These are phyloP conservation scores for Drosophila emarginata DNA, from an alignment of 2,888 invertebrate species.

Conservation along the genomic window DNA sequence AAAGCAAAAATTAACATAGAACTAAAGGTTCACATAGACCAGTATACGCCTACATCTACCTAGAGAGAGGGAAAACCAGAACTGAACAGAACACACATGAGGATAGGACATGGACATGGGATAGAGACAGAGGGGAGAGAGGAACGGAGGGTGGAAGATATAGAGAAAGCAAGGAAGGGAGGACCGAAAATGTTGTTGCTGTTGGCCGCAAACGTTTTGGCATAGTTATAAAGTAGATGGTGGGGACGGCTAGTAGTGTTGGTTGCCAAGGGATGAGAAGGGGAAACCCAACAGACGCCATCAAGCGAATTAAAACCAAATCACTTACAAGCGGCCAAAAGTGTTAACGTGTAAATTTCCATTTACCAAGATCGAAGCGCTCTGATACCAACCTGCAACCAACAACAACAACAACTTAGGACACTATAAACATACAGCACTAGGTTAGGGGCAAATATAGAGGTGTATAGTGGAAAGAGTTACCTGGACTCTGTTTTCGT, in stretches of 20 bases:
- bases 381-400: slow-evolving; percentile 34
- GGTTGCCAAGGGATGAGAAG: slow-evolving; percentile 18
- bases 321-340: slow-evolving; percentile 79
- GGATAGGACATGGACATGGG: slow-evolving; percentile 6
- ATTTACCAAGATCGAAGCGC: slow-evolving; percentile 75
- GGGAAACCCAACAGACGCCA: slow-evolving; percentile 65
- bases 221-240: background rate
- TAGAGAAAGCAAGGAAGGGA: background rate
- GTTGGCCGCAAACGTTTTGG: slow-evolving; percentile 33
- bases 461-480: slow-evolving; percentile 1
- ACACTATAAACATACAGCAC: slow-evolving; percentile 63
- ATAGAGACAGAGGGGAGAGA: slow-evolving; percentile 15
- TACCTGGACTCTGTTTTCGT: slow-evolving; percentile 13
- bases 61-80: slow-evolving; percentile 43
- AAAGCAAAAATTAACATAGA: slow-evolving; percentile 71
- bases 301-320: slow-evolving; percentile 79
- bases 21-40: slow-evolving; percentile 53
- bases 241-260: background rate
- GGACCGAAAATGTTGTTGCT: slow-evolving; percentile 30
- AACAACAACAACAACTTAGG: slow-evolving; percentile 2
- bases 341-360: slow-evolving; percentile 81
- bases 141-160: background rate
- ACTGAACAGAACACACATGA: slow-evolving; percentile 29
- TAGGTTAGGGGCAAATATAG: slow-evolving; percentile 18
- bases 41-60: slow-evolving; percentile 55